These are phyloP conservation scores for Halichondria panicea DNA, from an alignment of 37 sponge, comb jelly and placozoan genomes.

Conservation along the genomic window DNA sequence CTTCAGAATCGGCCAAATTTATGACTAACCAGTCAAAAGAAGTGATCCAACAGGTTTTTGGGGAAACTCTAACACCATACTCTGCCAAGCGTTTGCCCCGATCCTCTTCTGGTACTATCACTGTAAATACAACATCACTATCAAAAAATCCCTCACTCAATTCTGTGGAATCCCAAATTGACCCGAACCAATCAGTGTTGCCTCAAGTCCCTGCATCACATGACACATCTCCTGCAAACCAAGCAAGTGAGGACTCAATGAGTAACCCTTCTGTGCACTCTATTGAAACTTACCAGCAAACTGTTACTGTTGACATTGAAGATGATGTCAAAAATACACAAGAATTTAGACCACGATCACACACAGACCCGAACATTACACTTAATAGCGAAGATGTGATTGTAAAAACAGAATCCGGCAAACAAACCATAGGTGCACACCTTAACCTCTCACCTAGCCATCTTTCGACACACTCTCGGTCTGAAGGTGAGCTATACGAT, in stretches of 20 bases:
- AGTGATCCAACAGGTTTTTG: constrained; percentile 47
- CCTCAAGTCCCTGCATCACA: no score
- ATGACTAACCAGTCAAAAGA: constrained; percentile 59
- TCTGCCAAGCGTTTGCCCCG: constrained; percentile 42
- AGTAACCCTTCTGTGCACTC: no score
- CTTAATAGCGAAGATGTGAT: background rate
- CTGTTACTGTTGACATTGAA: no score
- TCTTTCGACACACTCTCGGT: background rate
- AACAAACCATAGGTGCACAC: background rate
- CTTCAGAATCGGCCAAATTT: constrained; percentile 54
- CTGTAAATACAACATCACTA: background rate
- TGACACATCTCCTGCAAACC: no score
- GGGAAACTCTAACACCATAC: constrained; percentile 25
- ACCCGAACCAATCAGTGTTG: no score
- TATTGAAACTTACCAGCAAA: no score
- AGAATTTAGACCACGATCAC: background rate
- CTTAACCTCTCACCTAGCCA: background rate
- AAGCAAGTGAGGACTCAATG: no score
- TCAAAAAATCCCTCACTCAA: constrained; percentile 18
- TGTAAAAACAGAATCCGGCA: no score
- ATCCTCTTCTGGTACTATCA: no score
- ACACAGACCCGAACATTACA: constrained; percentile 2
- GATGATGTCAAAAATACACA: no score
- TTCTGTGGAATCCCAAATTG: no score
- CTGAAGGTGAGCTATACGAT: constrained; percentile 34